These are phyloP conservation scores for Hydropsyche betteni DNA, from an alignment of 2,888 invertebrate genomes.

Conservation along the genomic window DNA sequence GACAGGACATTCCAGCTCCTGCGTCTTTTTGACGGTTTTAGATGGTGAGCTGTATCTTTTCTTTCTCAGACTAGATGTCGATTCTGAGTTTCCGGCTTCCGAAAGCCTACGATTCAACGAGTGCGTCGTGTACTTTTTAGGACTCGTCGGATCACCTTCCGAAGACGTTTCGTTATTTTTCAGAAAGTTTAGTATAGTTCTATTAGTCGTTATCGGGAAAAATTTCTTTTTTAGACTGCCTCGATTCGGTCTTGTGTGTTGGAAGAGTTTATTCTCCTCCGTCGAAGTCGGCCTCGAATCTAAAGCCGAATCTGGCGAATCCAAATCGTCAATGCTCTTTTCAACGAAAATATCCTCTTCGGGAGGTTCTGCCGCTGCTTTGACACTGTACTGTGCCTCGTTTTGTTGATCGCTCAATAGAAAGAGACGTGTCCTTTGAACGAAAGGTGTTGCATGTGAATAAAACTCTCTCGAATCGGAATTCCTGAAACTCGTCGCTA, in stretches of 20 bases:
- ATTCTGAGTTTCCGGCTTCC: conserved; percentile 34
- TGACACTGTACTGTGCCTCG: conserved; percentile 54
- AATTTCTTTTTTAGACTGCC: conserved; percentile 44
- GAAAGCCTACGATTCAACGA: not conserved
- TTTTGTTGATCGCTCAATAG: conserved; percentile 60
- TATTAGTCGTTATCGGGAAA: conserved; percentile 35
- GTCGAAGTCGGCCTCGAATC: conserved; percentile 34
- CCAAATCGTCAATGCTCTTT: conserved; percentile 39
- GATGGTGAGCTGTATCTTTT: conserved; percentile 50
- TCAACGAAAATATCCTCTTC: conserved; percentile 12
- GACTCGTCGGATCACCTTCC: conserved; percentile 30
- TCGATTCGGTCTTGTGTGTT: conserved; percentile 5
- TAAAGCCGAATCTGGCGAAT: conserved; percentile 49
- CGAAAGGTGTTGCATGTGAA: conserved; percentile 65
- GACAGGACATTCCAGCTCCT: conserved; percentile 3
- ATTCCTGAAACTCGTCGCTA: conserved; percentile 63
- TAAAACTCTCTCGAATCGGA: conserved; percentile 65
- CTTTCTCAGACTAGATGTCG: conserved; percentile 52
- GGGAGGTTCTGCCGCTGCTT: not conserved
- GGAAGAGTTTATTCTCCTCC: not conserved
- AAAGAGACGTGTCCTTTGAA: conserved; percentile 63
- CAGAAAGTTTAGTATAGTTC: conserved; percentile 44
- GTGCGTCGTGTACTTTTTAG: conserved; percentile 34
- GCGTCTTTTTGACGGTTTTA: not conserved
- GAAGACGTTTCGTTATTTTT: conserved; percentile 33